A percentile compares a stretch with the other conserved stretches of the same genome.
Conservation (phyloP, 2,113 vertebrate genomes). For the Colius striatus region DNA sequence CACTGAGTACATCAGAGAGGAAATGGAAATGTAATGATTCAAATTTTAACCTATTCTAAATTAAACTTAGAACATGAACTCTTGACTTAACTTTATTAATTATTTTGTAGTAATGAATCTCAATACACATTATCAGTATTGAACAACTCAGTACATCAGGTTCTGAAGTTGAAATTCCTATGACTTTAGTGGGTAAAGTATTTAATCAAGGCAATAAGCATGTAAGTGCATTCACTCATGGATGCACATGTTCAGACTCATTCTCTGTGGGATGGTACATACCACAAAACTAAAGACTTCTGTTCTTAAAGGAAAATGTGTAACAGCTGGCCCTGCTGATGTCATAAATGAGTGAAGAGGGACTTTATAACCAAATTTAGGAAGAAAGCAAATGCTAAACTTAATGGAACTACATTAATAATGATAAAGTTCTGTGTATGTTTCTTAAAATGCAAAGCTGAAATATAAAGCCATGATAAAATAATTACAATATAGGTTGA, state of each 20-base stretch:
- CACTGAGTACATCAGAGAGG: not conserved
- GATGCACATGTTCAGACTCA: not conserved
- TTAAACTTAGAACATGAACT: not conserved
- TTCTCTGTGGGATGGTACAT: not conserved
- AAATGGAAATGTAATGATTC: not conserved
- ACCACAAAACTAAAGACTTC: not conserved
- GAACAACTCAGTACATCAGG: not conserved
- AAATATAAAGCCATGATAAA: not conserved
- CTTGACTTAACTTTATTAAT: not conserved
- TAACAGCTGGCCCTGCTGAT: not conserved
- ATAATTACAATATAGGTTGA: not conserved
- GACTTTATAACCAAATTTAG: not conserved
- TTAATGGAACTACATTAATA: not conserved
- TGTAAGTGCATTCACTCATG: too few species aligned
- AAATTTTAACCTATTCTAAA: constrained; percentile 2
- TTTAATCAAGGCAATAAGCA: not conserved
- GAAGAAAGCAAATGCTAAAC: not conserved
- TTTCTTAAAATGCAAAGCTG: not conserved
- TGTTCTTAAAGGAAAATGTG: not conserved
- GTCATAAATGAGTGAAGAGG: not conserved
- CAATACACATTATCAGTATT: not conserved
- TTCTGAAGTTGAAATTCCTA: not conserved
- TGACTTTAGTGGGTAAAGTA: not conserved
- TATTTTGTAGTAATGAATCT: not conserved
- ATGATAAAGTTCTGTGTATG: not conserved